Evolutionary conservation across 2,113 vertebrate species (phyloP).

Genomic region (Colinus virginianus): DNA sequence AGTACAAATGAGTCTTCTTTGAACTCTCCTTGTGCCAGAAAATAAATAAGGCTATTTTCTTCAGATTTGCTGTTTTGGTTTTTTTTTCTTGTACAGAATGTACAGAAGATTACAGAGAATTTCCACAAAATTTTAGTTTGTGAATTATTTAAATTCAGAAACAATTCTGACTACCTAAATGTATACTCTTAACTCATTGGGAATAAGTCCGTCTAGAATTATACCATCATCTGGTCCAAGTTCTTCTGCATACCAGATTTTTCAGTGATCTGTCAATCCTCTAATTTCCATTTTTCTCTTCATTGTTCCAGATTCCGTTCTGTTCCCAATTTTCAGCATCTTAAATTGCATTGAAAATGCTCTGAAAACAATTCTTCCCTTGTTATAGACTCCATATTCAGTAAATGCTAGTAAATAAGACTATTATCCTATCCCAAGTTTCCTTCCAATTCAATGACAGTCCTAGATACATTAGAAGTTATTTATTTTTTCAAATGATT

Average conservation of each 20-base stretch:
- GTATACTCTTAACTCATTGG: not conserved
- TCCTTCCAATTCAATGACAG: not conserved
- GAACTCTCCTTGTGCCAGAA: not conserved
- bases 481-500: not conserved
- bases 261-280: not conserved
- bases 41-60: not conserved
- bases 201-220: not conserved
- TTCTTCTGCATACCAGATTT: not conserved
- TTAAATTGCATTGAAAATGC: not conserved
- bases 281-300: not conserved
- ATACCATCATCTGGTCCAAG: not conserved
- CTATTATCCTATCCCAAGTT: not conserved
- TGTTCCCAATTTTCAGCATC: not conserved
- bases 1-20: not conserved
- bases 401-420: not conserved
- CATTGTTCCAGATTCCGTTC: not conserved
- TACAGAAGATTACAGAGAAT: not conserved
- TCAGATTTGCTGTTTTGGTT: not conserved
- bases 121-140: not conserved
- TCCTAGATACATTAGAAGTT: not conserved
- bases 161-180: not conserved
- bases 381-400: not conserved
- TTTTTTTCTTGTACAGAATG: not conserved
- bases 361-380: not conserved
- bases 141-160: not conserved